Evolutionary conservation across 2,888 invertebrate genomes (phyloP), one percentile per base, ranked within the genome.

Genomic region (Hecatera dysodea): DNA sequence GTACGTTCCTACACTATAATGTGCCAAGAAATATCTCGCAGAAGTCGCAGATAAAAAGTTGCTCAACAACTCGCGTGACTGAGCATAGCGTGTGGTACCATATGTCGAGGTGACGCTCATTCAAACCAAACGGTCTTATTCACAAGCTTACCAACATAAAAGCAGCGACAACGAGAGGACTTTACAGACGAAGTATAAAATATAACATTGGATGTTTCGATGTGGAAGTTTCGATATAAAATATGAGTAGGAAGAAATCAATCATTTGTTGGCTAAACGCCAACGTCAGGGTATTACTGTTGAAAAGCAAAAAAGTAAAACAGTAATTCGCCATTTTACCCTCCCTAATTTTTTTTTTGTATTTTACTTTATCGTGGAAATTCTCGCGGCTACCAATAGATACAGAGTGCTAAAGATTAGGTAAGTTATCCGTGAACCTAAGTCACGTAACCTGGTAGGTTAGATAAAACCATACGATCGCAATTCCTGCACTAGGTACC

Each of bases 231-330:
- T 50, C 29, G 24, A 39, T 55, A 61, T 53, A 56, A 66, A 68
- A 55, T 61, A 46, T 78, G n/a, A n/a, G n/a, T n/a, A 27, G 60
- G 29, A 48, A n/a, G 24, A 52, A n/a, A 79, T 69, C 52, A 82
- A 79, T 82, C 36, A 52, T 64, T 64, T 57, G 42, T 82, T 80
- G 82, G 80, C 63, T 61, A 44, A 67, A 69, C 44, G 74, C 82
- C 82, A 82, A 55, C 24, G 36, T 44, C 63, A 61, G 48, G 57
- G 57, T n/a, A 48, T 60, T 67, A 52, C 19, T 50, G 22, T 42
- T n/a, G 12, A 33, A 33, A 66, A 11, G 63, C 22, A 73, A 62
- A 74, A 76, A 65, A 53, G 29, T 63, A 56, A 68, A n/a, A n/a
- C n/a, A n/a, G n/a, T n/a, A n/a, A n/a, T n/a, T 64, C 39, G 39